Conservation (phyloP, 2,113 vertebrate genomes). For the Grammomys surdaster region DNA sequence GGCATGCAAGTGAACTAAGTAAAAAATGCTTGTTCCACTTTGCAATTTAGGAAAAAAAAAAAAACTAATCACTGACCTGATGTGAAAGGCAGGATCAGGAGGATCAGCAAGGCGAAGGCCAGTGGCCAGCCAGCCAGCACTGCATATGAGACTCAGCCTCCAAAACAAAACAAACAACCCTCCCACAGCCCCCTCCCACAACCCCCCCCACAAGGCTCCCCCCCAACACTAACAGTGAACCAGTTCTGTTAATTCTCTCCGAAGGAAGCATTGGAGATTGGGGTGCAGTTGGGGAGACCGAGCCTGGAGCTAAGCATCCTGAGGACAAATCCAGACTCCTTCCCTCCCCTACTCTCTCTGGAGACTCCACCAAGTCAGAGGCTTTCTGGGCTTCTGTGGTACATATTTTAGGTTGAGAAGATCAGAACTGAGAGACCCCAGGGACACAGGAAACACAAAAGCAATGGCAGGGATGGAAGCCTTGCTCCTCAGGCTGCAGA, state of each 20-base stretch:
- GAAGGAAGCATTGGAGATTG: background rate
- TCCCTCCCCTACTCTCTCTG: background rate
- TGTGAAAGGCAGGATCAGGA: background rate
- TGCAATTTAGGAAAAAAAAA: background rate
- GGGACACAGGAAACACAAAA: background rate
- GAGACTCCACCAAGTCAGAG: conserved; percentile 3
- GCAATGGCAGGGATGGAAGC: background rate
- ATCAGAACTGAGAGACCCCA: conserved; percentile 14
- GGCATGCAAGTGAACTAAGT: background rate
- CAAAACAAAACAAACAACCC: background rate
- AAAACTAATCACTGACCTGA: background rate
- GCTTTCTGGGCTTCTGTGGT: conserved; percentile 7
- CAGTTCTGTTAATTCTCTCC: background rate
- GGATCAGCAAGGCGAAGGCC: background rate
- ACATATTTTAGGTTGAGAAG: background rate
- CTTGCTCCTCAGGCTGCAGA: background rate
- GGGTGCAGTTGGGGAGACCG: too few relatives aligned
- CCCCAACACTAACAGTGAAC: background rate
- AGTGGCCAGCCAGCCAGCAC: too few relatives aligned
- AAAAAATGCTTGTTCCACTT: conserved; percentile 19
- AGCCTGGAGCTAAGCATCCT: background rate
- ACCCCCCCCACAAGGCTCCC: too few relatives aligned
- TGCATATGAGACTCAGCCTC: background rate
- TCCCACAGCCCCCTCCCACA: too few relatives aligned
- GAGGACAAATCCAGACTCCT: background rate